These are phyloP conservation scores for Amphipyra berbera DNA, from an alignment of 2,888 invertebrate species.

Conservation along the genomic window DNA sequence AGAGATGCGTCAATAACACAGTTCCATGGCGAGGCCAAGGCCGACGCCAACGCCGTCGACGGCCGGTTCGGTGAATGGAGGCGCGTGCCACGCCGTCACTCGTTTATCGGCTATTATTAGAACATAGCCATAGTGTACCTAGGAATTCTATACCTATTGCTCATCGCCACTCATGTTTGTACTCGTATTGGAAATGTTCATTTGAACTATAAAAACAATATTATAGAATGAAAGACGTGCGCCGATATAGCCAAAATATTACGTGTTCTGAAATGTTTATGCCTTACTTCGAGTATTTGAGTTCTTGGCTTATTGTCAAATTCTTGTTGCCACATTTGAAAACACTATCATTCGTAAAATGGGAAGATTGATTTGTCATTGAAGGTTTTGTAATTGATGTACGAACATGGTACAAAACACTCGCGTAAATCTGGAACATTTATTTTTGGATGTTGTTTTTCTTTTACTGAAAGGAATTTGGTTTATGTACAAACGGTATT, in stretches of 20 bases:
- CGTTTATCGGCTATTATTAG: slow-evolving; percentile 81
- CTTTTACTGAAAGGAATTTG: slow-evolving; percentile 9
- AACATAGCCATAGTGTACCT: slow-evolving; percentile 68
- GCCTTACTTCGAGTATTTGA: slow-evolving; percentile 40
- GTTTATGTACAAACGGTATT: slow-evolving; percentile 19
- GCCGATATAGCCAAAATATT: slow-evolving; percentile 19
- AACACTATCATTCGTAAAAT: slow-evolving; percentile 43
- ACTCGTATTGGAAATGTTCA: slow-evolving; percentile 31
- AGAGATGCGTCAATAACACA: slow-evolving; percentile 78
- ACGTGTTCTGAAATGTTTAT: slow-evolving; percentile 37
- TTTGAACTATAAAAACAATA: slow-evolving; percentile 26
- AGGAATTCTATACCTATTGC: slow-evolving; percentile 46
- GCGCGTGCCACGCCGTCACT: slow-evolving; percentile 77
- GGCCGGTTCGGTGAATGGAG: slow-evolving; percentile 76
- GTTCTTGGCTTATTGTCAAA: slow-evolving; percentile 51
- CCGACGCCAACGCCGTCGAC: slow-evolving; percentile 70
- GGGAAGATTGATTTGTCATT: slow-evolving; percentile 44
- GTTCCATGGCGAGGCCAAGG: slow-evolving; percentile 80
- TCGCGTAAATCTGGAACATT: slow-evolving; percentile 6
- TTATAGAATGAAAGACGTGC: slow-evolving; percentile 18
- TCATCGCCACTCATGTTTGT: slow-evolving; percentile 37
- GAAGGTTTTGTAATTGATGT: slow-evolving; percentile 23
- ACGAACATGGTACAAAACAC: slow-evolving; percentile 13
- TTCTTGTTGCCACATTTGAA: slow-evolving; percentile 52
- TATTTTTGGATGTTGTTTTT: slow-evolving; percentile 31